Conservation (phyloP, 2,888 invertebrate species). For the Chaetogeoica ovagalla region DNA sequence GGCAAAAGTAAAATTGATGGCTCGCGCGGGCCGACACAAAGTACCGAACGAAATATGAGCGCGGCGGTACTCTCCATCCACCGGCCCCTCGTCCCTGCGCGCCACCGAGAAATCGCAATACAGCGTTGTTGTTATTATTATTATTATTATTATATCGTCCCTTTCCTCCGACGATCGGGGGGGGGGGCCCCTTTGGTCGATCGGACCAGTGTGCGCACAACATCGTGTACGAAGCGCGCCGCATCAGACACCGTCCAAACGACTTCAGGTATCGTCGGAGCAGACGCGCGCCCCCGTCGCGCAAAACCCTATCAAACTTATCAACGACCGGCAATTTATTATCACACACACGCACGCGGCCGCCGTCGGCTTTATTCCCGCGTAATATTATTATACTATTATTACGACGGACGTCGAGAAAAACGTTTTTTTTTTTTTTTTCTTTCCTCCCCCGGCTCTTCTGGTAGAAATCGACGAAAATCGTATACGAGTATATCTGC, state of each 20-base stretch:
- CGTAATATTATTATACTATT: slow-evolving; percentile 16
- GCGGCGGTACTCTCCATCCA: neutral
- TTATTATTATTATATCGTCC: slow-evolving; percentile 48
- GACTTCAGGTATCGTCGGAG: slow-evolving; percentile 50
- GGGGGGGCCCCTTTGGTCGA: too few relatives aligned
- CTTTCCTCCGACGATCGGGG: neutral
- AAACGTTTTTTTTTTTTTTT: slow-evolving; percentile 10
- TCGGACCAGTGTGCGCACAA: too few relatives aligned
- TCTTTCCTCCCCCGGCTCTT: too few relatives aligned
- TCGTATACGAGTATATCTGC: too few relatives aligned
- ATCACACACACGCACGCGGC: neutral
- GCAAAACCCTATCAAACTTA: slow-evolving; percentile 43
- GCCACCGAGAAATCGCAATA: slow-evolving; percentile 42
- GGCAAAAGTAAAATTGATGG: slow-evolving; percentile 53
- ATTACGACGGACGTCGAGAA: slow-evolving; percentile 21
- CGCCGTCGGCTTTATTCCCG: slow-evolving; percentile 25
- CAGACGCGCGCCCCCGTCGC: neutral
- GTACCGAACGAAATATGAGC: slow-evolving; percentile 53
- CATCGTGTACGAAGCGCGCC: too few relatives aligned
- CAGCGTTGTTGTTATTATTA: slow-evolving; percentile 44
- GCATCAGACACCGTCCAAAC: slow-evolving; percentile 8
- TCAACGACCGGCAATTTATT: slow-evolving; percentile 52
- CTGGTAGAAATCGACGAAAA: neutral
- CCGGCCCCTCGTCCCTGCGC: neutral
- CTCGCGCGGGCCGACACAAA: slow-evolving; percentile 52